Evolutionary conservation across 2,797 vertebrate genomes (phyloP).

Genomic region (Aulostomus chinensis): DNA sequence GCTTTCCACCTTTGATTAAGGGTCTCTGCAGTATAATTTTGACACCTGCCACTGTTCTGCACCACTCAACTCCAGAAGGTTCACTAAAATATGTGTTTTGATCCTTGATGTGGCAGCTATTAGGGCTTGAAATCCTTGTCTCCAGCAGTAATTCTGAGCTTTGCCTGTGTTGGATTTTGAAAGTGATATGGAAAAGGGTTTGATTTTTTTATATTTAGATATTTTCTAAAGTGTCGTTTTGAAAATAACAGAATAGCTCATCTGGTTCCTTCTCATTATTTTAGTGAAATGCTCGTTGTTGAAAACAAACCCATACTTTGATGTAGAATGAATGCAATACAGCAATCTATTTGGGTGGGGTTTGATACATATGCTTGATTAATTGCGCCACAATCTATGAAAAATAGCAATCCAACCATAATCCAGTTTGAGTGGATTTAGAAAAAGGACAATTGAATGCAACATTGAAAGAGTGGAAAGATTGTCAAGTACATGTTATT

Average conservation of each 20-base stretch:
- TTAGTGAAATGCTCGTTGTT: constrained; percentile 14
- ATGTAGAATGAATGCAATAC: constrained; percentile 30
- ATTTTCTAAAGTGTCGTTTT: constrained; percentile 26
- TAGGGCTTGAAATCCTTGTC: constrained; percentile 51
- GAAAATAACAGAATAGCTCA: constrained; percentile 12
- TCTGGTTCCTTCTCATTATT: constrained; percentile 29
- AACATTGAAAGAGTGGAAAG: constrained; percentile 4
- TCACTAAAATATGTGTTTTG: constrained; percentile 65
- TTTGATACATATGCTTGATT: constrained; percentile 28
- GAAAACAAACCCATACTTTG: constrained; percentile 18
- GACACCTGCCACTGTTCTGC: constrained; percentile 56
- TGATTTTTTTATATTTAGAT: constrained; percentile 54
- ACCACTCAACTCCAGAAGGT: constrained; percentile 52
- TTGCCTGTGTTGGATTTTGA: constrained; percentile 47
- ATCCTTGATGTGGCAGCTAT: constrained; percentile 59
- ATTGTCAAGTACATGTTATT: constrained; percentile 31
- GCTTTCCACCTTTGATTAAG: constrained; percentile 57
- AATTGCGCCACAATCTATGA: constrained; percentile 20
- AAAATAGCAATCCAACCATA: constrained; percentile 28
- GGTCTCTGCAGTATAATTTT: constrained; percentile 45
- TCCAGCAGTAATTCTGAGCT: constrained; percentile 49
- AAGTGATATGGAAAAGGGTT: constrained; percentile 27
- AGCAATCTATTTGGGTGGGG: constrained; percentile 39
- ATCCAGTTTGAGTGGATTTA: constrained; percentile 51
- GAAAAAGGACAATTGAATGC: background rate